These are phyloP conservation scores for Cheirogaleus medius DNA, from an alignment of 2,113 vertebrate species.

Conservation along the genomic window DNA sequence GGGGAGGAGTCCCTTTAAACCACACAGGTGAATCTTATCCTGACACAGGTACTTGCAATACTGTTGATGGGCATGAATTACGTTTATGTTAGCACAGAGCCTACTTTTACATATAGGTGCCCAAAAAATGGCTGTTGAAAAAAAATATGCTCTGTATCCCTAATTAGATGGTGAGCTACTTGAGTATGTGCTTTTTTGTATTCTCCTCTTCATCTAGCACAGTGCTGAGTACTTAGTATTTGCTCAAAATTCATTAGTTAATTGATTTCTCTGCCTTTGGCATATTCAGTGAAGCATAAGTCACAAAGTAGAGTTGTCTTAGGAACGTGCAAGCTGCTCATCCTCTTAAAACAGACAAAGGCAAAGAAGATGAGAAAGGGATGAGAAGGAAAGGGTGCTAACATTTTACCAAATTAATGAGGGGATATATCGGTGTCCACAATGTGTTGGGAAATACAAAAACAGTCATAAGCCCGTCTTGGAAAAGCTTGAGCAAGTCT, in stretches of 20 bases:
- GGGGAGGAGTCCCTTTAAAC: not conserved
- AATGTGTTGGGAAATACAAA: conserved; percentile 31
- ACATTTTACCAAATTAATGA: conserved; percentile 52
- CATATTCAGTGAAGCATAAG: conserved; percentile 31
- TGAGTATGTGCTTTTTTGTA: not conserved
- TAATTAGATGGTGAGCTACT: not conserved
- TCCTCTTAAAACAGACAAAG: conserved; percentile 34
- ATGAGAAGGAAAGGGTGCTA: not conserved
- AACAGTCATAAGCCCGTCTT: conserved; percentile 13
- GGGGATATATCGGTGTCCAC: conserved; percentile 43
- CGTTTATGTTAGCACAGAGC: not conserved
- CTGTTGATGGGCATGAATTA: not conserved
- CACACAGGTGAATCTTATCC: not conserved
- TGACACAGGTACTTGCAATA: not conserved
- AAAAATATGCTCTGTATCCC: not conserved
- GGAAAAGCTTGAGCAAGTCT: conserved; percentile 66
- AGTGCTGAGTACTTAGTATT: conserved; percentile 4
- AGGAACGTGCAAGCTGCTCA: not conserved
- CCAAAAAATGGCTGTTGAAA: not conserved
- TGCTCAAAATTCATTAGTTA: conserved; percentile 57
- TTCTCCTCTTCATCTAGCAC: not conserved
- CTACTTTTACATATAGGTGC: not conserved
- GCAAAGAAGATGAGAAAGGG: not conserved
- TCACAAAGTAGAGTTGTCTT: not conserved
- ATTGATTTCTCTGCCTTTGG: conserved; percentile 32